Conservation (phyloP, 1,140 invertebrate genomes). For the Hyphantria cunea region DNA sequence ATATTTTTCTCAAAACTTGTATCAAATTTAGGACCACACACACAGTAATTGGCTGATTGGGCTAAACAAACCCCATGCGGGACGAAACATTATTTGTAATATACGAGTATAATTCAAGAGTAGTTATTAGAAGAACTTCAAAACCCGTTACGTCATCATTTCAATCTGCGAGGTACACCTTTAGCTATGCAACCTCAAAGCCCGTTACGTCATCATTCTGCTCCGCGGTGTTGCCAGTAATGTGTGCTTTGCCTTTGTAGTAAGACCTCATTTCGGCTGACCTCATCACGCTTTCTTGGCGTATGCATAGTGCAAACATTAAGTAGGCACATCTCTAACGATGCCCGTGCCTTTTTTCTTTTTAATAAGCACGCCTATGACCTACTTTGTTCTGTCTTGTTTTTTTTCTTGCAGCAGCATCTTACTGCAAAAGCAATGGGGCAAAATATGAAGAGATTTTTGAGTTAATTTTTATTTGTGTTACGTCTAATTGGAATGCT, state of each 20-base stretch:
- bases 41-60: too few species aligned
- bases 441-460: too few species aligned
- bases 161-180: background rate
- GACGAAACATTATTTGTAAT: too few species aligned
- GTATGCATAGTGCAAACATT: conserved; percentile 30
- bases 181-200: conserved; percentile 10
- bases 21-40: too few species aligned
- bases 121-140: too few species aligned
- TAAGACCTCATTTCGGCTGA: conserved; percentile 30
- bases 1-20: too few species aligned
- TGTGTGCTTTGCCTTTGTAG: conserved; percentile 16
- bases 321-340: conserved; percentile 9
- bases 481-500: too few species aligned
- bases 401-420: background rate
- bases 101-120: too few species aligned
- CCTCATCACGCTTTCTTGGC: conserved; percentile 23
- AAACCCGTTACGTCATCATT: too few species aligned
- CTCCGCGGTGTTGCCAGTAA: background rate
- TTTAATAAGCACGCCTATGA: conserved; percentile 16
- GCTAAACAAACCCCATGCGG: too few species aligned
- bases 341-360: conserved; percentile 3
- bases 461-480: too few species aligned
- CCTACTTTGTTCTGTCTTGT: conserved; percentile 18
- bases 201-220: conserved; percentile 16
- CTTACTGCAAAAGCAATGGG: conserved; percentile 16